A percentile compares a stretch with the other conserved stretches of the same genome.
Evolutionary conservation across 2,888 invertebrate genomes (phyloP).

Genomic region (Drosophila glabriapex): DNA sequence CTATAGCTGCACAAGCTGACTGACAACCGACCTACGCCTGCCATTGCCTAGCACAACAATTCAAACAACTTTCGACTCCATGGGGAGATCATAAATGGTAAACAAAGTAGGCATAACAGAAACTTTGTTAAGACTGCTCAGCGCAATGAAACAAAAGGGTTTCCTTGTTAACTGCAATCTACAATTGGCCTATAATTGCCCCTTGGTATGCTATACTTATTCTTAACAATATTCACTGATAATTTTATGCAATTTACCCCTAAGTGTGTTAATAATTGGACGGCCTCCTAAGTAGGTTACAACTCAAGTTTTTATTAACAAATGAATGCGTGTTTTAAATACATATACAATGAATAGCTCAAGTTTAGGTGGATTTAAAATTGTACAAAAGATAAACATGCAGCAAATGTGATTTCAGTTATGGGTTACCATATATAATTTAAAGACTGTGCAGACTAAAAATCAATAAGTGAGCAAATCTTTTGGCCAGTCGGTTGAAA

Average conservation of each 20-base stretch:
- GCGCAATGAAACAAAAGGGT: constrained; percentile 50
- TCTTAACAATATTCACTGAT: constrained; percentile 16
- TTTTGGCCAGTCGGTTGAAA: background rate
- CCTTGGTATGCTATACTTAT: background rate
- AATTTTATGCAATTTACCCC: background rate
- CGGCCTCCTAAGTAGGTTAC: constrained; percentile 17
- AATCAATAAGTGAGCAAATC: background rate
- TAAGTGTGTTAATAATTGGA: constrained; percentile 7
- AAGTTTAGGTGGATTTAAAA: background rate
- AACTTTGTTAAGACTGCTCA: constrained; percentile 28
- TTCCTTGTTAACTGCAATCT: constrained; percentile 34
- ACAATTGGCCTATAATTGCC: constrained; percentile 16
- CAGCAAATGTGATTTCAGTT: background rate
- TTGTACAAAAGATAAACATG: background rate
- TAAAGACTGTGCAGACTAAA: background rate
- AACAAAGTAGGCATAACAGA: constrained; percentile 25
- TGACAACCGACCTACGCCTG: constrained; percentile 34
- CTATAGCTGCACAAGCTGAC: background rate
- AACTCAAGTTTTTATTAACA: background rate
- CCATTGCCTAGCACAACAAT: constrained; percentile 50
- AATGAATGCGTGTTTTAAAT: background rate
- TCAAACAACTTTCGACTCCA: constrained; percentile 23
- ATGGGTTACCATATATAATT: background rate
- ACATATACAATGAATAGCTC: background rate
- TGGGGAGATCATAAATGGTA: constrained; percentile 41